Base-by-base conservation (phyloP, 2,113 vertebrate genomes). In the Osmerus eperlanus region DNA sequence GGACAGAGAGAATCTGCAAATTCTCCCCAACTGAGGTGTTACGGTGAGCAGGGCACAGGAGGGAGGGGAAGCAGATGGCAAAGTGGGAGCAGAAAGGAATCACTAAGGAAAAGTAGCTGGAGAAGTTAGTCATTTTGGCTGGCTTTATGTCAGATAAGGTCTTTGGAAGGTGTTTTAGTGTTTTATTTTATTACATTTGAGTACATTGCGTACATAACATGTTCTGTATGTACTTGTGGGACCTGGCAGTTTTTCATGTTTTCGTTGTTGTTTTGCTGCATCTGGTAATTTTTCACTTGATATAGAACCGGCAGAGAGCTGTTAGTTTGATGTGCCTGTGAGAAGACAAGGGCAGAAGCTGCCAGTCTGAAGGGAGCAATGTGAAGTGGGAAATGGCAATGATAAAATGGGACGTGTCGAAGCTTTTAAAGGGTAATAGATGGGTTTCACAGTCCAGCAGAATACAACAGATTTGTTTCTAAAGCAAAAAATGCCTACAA, bases 1-100 rank as follows among this genome's bases (percentile, higher is more conserved):
- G 28, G 61, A 56, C 23, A 41, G 52, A 28, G 4, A 66, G n/a
- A 67, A 71, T 58, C 9, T 54, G 72, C 54, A 67, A 56, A 23
- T 11, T 28, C 47, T 55, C 51, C 25, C 16, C 62, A 47, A 53
- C 28, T 59, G 16, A 62, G 59, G 53, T 69, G 58, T 66, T 65
- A 32, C 28, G n/a, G 28, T 36, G 32, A 65, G 63, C 32, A 65
- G 16, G 47, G 71, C 64, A 18, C 56, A 64, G 0, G 21, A 60
- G 52, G 16, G 6, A 1, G n/a, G 51, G 71, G 25, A 70, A 56
- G 53, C 23, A 6, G 14, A 58, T n/a, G 1, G 0, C 47, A 65
- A 52, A 69, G 55, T 68, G 36, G 65, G 14, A 71, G 7, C 41
- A 32, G 54, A 63, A 47, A 53, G 56, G 60, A 62, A 16, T 23